Conservation (phyloP, 2,888 invertebrate genomes). For the Meiosimyza decipiens region DNA sequence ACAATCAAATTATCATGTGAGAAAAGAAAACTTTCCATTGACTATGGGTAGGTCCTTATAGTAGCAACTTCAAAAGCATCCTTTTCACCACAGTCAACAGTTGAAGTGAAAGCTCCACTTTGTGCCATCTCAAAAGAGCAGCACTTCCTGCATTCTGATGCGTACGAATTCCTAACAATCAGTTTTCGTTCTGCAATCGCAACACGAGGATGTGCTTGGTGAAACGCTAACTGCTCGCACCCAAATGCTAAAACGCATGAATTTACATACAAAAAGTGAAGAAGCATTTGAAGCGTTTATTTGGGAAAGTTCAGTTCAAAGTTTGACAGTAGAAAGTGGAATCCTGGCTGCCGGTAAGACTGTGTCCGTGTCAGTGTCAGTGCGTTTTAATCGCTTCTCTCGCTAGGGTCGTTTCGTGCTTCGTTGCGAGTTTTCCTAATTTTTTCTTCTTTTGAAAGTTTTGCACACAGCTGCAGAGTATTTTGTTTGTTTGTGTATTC, state of each 20-base stretch:
- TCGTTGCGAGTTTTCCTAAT: slow-evolving; percentile 17
- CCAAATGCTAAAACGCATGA: background rate
- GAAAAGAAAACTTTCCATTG: no score
- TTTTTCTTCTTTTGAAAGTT: background rate
- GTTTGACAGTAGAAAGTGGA: slow-evolving; percentile 9
- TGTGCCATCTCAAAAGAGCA: no score
- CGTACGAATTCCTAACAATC: background rate
- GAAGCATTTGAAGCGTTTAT: slow-evolving; percentile 1
- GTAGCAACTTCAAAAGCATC: background rate
- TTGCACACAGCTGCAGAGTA: slow-evolving; percentile 11
- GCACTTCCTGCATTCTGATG: background rate
- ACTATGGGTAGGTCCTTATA: background rate
- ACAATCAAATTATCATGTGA: no score
- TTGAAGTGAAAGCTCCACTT: background rate
- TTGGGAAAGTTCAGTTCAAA: slow-evolving; percentile 30
- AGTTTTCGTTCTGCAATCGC: slow-evolving; percentile 15
- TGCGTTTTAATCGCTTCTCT: slow-evolving; percentile 5
- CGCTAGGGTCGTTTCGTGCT: slow-evolving; percentile 17
- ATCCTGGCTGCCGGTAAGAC: slow-evolving; percentile 16
- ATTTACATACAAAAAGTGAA: background rate
- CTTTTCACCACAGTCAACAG: slow-evolving; percentile 13
- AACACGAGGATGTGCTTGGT: slow-evolving; percentile 7
- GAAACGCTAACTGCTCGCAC: background rate
- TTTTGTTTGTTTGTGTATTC: background rate
- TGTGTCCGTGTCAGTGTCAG: background rate